Base-by-base conservation (phyloP, 2,113 vertebrate species). In the Grus americana region DNA sequence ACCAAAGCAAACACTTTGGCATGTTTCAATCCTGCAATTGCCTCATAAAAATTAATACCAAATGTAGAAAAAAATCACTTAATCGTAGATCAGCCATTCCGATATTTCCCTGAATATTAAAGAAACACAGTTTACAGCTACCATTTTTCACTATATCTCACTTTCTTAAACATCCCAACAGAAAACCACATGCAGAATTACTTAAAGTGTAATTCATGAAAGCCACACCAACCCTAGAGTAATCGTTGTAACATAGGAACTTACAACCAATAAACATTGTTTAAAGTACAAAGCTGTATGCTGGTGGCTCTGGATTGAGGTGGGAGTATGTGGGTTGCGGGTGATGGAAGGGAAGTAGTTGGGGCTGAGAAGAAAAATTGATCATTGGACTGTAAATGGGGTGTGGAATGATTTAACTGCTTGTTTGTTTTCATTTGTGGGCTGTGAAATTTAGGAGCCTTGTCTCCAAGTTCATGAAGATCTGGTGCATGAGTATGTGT, bases 371-470 rank as follows among this genome's bases (percentile, higher is more conserved):
- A 65, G 70, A 93, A 95, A 87, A 89, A 90, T 42, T 82, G 61
- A 89, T 89, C 80, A 90, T 34, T 79, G 46, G 72, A n/a, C 49
- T 82, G 22, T 62, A 92, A 95, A 95, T 73, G 62, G 54, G 10
- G 29, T 76, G 84, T 73, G 58, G 86, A 84, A 88, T 73, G 49
- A 55, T 93, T 90, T 94, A 76, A 90, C 62, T 66, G 50, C 62
- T 76, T 85, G 58, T 55, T 89, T 87, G 78, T 59, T 79, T 92
- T 91, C 66, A n/a, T 76, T 94, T 88, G 89, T 91, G 58, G 89
- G 46, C 38, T 88, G 50, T 88, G 80, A 93, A 97, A 82, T 90
- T 72, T 76, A 88, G 78, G 21, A 88, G 10, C 42, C 79, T 88
- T 86, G 47, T 85, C 76, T 81, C 80, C 38, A 67, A 76, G 36